phyloP scores from a whole-genome alignment of 2,797 vertebrate species.

The Antrozous pallidus region DNA sequence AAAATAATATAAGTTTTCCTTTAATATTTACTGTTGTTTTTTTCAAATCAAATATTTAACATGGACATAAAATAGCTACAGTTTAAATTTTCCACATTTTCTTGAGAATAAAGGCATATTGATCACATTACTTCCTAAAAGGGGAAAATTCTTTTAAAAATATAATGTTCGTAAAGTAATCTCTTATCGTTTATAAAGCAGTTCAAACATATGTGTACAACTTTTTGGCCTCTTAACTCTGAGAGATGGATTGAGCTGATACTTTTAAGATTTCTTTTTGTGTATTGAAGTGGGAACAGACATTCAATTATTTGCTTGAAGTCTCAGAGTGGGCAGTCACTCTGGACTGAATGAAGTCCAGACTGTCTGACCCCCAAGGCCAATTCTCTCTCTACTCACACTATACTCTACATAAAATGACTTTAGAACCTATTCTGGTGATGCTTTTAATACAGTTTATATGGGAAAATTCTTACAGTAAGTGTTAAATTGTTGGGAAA shows the following conservation, averaged over 20 bases:
- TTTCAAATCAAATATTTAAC: conserved; percentile 19
- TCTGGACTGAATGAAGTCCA: not conserved
- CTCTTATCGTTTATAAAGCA: not conserved
- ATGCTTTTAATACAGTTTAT: not conserved
- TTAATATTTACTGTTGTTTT: not conserved
- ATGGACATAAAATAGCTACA: not conserved
- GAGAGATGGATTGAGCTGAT: not conserved
- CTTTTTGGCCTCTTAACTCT: not conserved
- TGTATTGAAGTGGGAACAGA: not conserved
- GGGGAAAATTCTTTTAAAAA: not conserved
- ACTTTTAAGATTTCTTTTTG: not conserved
- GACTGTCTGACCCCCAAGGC: not conserved
- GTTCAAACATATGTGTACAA: not conserved
- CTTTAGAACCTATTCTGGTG: not conserved
- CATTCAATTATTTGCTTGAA: not conserved
- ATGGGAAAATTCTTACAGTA: not conserved
- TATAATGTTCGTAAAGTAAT: not conserved
- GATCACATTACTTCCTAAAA: not conserved
- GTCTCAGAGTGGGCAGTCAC: not conserved
- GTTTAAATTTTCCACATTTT: conserved; percentile 11
- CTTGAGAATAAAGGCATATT: not conserved
- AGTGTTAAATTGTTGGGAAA: not conserved
- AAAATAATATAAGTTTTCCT: not conserved
- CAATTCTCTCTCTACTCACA: not conserved
- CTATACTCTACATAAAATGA: not conserved